Evolutionary conservation across 2,797 vertebrate genomes (phyloP), one percentile per base, ranked within the genome.

Genomic region (Tinamus major): DNA sequence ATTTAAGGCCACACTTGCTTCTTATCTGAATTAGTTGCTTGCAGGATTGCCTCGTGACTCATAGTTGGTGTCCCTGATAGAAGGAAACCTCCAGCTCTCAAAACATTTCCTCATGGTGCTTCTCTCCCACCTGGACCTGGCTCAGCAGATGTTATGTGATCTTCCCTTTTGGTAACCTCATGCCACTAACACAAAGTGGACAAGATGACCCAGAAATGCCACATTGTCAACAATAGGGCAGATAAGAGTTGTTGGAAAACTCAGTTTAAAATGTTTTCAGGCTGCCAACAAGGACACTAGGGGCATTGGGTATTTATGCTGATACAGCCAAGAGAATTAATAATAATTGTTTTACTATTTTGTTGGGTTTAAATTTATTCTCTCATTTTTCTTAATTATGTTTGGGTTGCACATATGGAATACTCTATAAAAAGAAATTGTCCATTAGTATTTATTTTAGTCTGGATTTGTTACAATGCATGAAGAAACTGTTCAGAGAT

Each of bases 301-400:
- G 39, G 37, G 35, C 12, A 5, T 33, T 79, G 39, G 14, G 16
- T 81, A 88, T 2, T 31, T 70, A 39, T 35, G 31, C 24, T 82
- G 75, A 77, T 18, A 53, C 33, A 90, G 19, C 20, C 29, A 71
- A 56, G 27, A 69, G 62, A 55, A 70, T 77, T 76, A 79, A 69
- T 63, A 76, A 75, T 49, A 89, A 69, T 11, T 31, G 5, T 44
- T 89, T 71, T 49, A 46, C 83, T 90, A 83, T 46, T 89, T n/a
- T 79, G 26, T 67, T 77, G 20, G 15, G 24, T 85, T 78, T 87
- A 61, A 86, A 84, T 81, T 10, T 70, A 59, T 67, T 92, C 49
- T 87, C 19, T 72, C 58, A 4, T 81, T 93, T 87, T 81, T 91
- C 65, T 70, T 86, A 87, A 85, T 93, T 96, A 86, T 46, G 46